Conservation (phyloP, 2,113 vertebrate genomes). For the Phoxinus phoxinus region DNA sequence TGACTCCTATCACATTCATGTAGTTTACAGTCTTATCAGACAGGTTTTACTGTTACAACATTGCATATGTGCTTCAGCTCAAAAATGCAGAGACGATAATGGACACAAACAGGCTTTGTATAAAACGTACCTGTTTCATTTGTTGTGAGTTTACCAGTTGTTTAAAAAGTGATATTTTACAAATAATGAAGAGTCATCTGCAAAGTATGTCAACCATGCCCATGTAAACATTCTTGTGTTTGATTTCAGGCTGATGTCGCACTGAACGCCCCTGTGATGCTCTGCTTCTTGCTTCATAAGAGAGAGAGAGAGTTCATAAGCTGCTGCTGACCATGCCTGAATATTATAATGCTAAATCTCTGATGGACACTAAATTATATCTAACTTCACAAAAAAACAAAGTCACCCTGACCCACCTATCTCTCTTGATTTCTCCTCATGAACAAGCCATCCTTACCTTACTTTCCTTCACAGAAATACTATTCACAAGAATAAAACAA, state of each 20-base stretch:
- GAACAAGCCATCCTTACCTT: not conserved
- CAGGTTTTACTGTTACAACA: not conserved
- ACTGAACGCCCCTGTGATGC: not conserved
- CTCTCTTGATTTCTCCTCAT: not conserved
- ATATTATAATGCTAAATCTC: slow-evolving; percentile 37
- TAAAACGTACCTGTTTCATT: not conserved
- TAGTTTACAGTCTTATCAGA: not conserved
- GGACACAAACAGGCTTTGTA: not conserved
- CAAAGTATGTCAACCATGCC: not conserved
- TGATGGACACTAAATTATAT: not conserved
- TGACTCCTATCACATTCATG: not conserved
- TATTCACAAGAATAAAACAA: not conserved
- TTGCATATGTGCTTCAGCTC: not conserved
- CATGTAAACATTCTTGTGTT: not conserved
- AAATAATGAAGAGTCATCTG: not conserved
- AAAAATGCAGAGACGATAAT: no score
- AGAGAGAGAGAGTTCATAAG: slow-evolving; percentile 28
- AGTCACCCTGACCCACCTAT: not conserved
- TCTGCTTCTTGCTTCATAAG: slow-evolving; percentile 31
- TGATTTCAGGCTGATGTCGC: slow-evolving; percentile 37
- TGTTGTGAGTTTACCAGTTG: not conserved
- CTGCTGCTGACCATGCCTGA: slow-evolving; percentile 5
- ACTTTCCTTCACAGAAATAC: not conserved
- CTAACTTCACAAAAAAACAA: not conserved
- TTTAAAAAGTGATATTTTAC: not conserved